Base-by-base conservation (phyloP, 2,888 invertebrate genomes). In the Petrolisthes cinctipes region DNA sequence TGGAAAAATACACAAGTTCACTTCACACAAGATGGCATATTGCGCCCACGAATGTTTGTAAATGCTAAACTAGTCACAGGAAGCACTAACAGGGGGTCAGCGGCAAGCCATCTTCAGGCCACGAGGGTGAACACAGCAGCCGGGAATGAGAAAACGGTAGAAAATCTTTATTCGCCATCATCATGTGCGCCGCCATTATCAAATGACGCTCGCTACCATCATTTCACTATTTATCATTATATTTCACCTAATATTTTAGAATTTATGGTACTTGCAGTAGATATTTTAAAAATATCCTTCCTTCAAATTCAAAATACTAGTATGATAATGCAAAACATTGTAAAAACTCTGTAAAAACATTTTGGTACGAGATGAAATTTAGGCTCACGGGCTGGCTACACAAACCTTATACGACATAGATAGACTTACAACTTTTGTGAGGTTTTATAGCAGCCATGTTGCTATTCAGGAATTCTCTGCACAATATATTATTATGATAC, bases 141-240 rank as follows among this genome's bases (percentile, higher is more conserved):
- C 71, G 20, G 54, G 83, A 54, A 37, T 20, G 81, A 53, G 71
- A 85, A 80, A 79, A 80, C 80, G 73, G 17, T 17, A 73, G 57
- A 73, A 85, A 86, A 86, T 86, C 86, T 86, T 86, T 86, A 86
- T 86, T 82, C 86, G 82, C 76, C 82, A 86, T 86, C 23, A 86
- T 75, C 81, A 82, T 75, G 73, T 82, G 76, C 82, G 86, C 82
- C 86, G 86, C 86, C 86, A 86, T 86, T 61, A 84, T 76, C 78
- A 17, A 20, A n/a, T 53, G n/a, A 20, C 53, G 6, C 83, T 75
- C 37, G 20, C 23, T 61, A n/a, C 66, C 37, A 37, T 37, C 37
- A 37, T 37, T 37, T 37, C 0, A 37, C 37, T 37, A 37, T 37
- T 37, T 37, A 37, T 37, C 37, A 37, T 37, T 37, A 37, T 37